These are phyloP conservation scores for Petrophora chlorosata DNA, from an alignment of 2,888 invertebrate species.

Conservation along the genomic window DNA sequence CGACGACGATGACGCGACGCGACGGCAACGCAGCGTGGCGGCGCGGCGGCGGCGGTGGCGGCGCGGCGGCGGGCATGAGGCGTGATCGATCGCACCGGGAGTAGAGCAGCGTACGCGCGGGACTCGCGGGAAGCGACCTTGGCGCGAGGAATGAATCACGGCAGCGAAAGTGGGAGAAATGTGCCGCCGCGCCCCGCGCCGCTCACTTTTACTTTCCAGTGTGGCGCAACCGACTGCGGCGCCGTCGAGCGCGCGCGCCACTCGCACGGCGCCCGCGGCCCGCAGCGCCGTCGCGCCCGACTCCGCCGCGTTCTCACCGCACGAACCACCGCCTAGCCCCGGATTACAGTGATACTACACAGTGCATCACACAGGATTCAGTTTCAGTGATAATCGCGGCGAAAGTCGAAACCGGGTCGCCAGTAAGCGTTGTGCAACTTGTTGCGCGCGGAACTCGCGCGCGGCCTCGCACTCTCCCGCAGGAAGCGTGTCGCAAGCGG, in stretches of 20 bases:
- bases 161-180: conserved; percentile 84
- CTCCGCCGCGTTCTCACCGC: conserved; percentile 52
- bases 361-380: conserved; percentile 76
- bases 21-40: neutral
- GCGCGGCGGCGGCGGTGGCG: conserved; percentile 17
- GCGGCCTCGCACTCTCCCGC: conserved; percentile 80
- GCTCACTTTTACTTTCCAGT: conserved; percentile 82
- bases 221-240: conserved; percentile 80
- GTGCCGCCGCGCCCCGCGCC: conserved; percentile 76
- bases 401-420: conserved; percentile 76
- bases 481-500: conserved; percentile 80
- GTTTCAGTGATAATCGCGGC: conserved; percentile 69
- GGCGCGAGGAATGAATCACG: conserved; percentile 74
- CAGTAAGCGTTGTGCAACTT: conserved; percentile 76
- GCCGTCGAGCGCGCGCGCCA: conserved; percentile 73
- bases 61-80: conserved; percentile 25
- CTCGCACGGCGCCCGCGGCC: conserved; percentile 83
- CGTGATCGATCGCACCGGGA: conserved; percentile 47
- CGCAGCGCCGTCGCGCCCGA: conserved; percentile 79
- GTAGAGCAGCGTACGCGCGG: conserved; percentile 42
- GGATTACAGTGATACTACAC: conserved; percentile 79
- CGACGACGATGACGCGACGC: neutral
- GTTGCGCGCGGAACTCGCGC: conserved; percentile 73
- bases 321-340: conserved; percentile 58
- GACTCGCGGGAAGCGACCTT: conserved; percentile 78